phyloP scores from a whole-genome alignment of 2,113 vertebrate genomes.

The Enhydra lutris region DNA sequence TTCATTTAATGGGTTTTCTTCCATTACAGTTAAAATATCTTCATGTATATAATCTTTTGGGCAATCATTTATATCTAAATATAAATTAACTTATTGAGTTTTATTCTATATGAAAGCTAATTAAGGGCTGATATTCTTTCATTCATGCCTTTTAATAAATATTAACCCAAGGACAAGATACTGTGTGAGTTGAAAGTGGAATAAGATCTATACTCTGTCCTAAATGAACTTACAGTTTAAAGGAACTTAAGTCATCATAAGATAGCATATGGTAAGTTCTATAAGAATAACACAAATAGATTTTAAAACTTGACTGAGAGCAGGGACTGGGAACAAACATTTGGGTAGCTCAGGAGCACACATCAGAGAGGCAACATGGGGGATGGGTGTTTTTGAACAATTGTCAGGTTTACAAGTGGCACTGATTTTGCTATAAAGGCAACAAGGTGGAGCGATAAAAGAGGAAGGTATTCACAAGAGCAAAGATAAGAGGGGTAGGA shows the following conservation, averaged over 20 bases:
- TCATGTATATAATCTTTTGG: background rate
- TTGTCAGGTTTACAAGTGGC: background rate
- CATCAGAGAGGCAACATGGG: fast-evolving
- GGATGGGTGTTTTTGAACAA: background rate
- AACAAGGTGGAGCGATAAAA: background rate
- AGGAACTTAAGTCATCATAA: background rate
- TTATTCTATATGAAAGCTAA: background rate
- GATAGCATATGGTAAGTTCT: background rate
- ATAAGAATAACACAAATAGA: background rate
- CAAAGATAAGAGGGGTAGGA: background rate
- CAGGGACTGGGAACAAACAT: background rate
- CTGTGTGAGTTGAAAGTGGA: background rate
- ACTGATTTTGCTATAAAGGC: no score
- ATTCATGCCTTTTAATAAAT: background rate
- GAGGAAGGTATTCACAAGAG: background rate
- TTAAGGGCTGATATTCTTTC: background rate
- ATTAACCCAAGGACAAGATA: background rate
- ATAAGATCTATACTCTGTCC: background rate
- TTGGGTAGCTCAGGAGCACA: background rate
- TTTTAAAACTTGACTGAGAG: background rate
- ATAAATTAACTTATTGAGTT: background rate
- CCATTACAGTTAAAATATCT: background rate
- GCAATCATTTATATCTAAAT: background rate
- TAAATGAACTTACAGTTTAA: background rate
- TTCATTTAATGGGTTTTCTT: background rate